phyloP scores from a whole-genome alignment of 2,888 invertebrate species.

The Athalia circularis region DNA sequence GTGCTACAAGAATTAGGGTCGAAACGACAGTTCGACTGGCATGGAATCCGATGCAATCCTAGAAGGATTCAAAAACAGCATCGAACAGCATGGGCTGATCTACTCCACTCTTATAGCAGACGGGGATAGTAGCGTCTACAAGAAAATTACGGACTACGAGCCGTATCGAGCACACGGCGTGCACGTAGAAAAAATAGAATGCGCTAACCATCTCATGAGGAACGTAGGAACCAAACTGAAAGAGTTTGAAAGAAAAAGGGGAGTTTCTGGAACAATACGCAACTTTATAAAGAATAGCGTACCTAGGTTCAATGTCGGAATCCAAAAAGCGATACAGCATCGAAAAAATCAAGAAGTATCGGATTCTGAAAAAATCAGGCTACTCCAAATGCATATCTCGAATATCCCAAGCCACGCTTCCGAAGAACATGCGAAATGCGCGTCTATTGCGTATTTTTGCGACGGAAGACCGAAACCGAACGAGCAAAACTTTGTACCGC shows the following conservation, averaged over 20 bases:
- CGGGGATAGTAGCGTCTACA: constrained; percentile 65
- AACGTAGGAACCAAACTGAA: constrained; percentile 49
- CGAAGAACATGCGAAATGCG: constrained; percentile 42
- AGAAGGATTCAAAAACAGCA: constrained; percentile 50
- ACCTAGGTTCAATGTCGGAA: not conserved
- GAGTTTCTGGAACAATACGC: not conserved
- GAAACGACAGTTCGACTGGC: constrained; percentile 59
- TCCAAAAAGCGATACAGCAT: not conserved
- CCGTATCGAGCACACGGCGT: constrained; percentile 54
- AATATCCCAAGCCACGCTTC: constrained; percentile 41
- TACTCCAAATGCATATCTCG: constrained; percentile 28
- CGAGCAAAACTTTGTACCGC: constrained; percentile 40
- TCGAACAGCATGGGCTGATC: constrained; percentile 52
- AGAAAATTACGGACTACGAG: constrained; percentile 55
- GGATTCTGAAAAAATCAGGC: constrained; percentile 14
- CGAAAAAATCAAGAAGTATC: not conserved
- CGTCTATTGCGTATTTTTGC: constrained; percentile 45
- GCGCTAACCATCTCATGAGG: constrained; percentile 61
- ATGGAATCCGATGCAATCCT: constrained; percentile 54
- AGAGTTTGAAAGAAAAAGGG: not conserved
- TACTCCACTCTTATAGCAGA: constrained; percentile 50
- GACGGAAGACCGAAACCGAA: constrained; percentile 31
- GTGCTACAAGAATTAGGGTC: constrained; percentile 61
- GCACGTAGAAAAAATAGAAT: constrained; percentile 63
- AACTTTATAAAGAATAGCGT: not conserved